Percentiles rank a stretch among this genome's conserved stretches.
Conservation (phyloP, 2,113 vertebrate species). For the Gopherus evgoodei region DNA sequence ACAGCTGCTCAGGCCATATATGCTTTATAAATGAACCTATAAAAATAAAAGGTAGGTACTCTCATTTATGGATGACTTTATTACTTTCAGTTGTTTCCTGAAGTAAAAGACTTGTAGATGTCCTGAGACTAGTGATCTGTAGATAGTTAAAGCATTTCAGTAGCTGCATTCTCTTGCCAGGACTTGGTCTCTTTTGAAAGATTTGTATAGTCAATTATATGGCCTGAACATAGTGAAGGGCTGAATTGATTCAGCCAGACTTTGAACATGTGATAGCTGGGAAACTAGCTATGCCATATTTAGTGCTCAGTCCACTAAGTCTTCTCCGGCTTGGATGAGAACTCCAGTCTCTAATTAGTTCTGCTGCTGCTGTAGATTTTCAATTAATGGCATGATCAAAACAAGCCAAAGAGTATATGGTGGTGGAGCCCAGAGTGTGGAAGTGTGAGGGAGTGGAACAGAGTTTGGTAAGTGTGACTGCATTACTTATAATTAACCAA, state of each 20-base stretch:
- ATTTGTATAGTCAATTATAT: neutral
- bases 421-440: neutral
- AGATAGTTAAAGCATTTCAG: slow-evolving; percentile 16
- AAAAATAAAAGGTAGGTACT: neutral
- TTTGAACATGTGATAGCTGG: neutral
- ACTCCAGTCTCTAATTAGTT: neutral
- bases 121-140: neutral
- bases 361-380: slow-evolving; percentile 4
- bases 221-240: neutral
- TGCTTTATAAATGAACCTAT: neutral
- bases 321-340: neutral
- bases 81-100: neutral
- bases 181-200: neutral
- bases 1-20: neutral
- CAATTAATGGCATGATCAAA: neutral
- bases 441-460: too few relatives aligned
- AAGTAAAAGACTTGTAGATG: neutral
- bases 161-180: slow-evolving; percentile 19
- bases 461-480: neutral
- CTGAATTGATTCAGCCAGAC: neutral
- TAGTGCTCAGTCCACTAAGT: fast-evolving
- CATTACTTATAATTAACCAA: neutral
- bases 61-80: neutral
- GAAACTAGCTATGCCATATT: neutral
- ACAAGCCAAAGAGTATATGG: neutral